Conservation (phyloP, 1,140 invertebrate species). For the Drosophila virilis region DNA sequence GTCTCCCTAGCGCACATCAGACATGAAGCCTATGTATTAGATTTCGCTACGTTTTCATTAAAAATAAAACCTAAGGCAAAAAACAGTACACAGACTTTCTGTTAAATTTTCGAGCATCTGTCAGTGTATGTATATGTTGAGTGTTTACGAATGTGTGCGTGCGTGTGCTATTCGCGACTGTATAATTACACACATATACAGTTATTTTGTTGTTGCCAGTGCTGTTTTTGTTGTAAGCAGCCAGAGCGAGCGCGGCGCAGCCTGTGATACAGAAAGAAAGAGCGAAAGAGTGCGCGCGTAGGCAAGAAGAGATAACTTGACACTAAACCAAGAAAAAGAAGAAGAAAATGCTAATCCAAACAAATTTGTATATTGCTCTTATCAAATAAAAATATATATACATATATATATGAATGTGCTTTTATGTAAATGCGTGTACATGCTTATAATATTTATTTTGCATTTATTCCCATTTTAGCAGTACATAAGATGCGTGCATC, state of each 20-base stretch:
- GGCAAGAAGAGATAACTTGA: constrained; percentile 38
- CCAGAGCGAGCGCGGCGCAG: constrained; percentile 55
- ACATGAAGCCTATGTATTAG: constrained; percentile 68
- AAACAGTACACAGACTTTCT: constrained; percentile 47
- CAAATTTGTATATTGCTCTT: constrained; percentile 34
- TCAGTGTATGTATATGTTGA: constrained; percentile 1
- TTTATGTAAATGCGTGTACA: constrained; percentile 7
- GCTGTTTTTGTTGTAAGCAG: constrained; percentile 53
- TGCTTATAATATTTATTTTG: constrained; percentile 30
- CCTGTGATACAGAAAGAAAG: constrained; percentile 69
- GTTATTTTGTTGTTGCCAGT: constrained; percentile 37
- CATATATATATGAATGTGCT: constrained; percentile 41
- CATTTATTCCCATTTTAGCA: constrained; percentile 53
- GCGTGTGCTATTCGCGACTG: constrained; percentile 63
- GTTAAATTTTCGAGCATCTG: constrained; percentile 37
- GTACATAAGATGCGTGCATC: constrained; percentile 65
- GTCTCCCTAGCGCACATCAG: constrained; percentile 61
- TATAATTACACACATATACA: constrained; percentile 66
- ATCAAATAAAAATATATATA: constrained; percentile 32
- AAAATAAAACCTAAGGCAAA: constrained; percentile 71
- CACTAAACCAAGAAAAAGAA: constrained; percentile 38
- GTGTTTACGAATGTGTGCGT: constrained; percentile 33
- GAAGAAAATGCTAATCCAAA: constrained; percentile 18
- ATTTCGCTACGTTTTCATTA: constrained; percentile 79
- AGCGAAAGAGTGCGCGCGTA: constrained; percentile 55